These are phyloP conservation scores for Eremobia ochroleuca DNA, from an alignment of 2,888 invertebrate genomes.

Conservation along the genomic window DNA sequence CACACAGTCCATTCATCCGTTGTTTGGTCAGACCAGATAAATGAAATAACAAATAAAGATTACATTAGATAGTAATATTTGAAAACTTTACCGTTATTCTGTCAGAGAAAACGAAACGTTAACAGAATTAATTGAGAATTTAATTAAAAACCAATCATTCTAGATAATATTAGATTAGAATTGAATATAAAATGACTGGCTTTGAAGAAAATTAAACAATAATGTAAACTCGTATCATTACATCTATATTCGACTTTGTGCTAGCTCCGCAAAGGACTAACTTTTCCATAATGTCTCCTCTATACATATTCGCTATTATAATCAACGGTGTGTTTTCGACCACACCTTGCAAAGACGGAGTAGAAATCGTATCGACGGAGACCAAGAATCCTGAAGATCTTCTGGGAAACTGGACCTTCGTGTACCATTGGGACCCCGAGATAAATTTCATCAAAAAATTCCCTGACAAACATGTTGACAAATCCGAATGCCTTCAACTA, in stretches of 20 bases:
- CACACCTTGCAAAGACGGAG: constrained; percentile 33
- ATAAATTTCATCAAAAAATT: constrained; percentile 12
- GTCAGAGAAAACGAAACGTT: not conserved
- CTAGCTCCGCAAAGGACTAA: not conserved
- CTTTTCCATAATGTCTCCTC: not conserved
- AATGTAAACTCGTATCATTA: not conserved
- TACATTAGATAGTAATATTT: constrained; percentile 33
- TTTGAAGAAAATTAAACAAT: not conserved
- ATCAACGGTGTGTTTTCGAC: constrained; percentile 28
- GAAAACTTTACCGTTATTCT: not conserved
- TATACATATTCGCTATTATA: constrained; percentile 17
- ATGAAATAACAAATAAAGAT: constrained; percentile 3
- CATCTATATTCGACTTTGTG: not conserved
- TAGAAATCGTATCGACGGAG: constrained; percentile 19
- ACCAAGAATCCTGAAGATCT: constrained; percentile 32
- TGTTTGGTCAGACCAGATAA: too few relatives aligned
- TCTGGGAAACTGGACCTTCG: constrained; percentile 45
- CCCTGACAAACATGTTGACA: not conserved
- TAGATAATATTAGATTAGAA: constrained; percentile 2
- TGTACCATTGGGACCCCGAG: constrained; percentile 52
- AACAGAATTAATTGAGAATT: not conserved
- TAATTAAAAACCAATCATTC: constrained; percentile 25
- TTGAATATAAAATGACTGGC: constrained; percentile 27
- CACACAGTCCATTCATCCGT: too few relatives aligned
- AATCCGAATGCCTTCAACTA: constrained; percentile 28